Conservation (phyloP, 2,888 invertebrate genomes). For the Ectobius pallidus region DNA sequence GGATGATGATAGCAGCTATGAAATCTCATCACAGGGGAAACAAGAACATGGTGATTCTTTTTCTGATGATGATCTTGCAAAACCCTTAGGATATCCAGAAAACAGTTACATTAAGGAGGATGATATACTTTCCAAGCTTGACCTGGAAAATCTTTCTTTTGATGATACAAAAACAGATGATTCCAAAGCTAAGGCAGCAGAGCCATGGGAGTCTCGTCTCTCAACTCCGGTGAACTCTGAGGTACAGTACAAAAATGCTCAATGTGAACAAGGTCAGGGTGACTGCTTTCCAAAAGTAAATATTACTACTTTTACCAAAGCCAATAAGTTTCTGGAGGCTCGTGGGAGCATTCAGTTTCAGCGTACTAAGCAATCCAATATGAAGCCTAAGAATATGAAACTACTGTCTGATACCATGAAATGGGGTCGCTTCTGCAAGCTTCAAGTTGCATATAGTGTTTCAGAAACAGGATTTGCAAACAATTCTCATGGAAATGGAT, state of each 20-base stretch:
- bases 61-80: neutral
- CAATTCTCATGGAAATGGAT: neutral
- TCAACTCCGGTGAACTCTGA: neutral
- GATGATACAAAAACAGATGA: neutral
- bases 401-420: conserved; percentile 21
- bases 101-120: neutral
- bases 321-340: neutral
- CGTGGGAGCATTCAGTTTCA: conserved; percentile 8
- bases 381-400: conserved; percentile 21
- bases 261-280: neutral
- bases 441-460: conserved; percentile 20
- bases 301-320: neutral
- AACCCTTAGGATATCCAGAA: neutral
- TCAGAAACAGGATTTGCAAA: neutral
- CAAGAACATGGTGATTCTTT: neutral
- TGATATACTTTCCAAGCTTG: neutral
- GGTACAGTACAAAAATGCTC: neutral
- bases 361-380: neutral
- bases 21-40: neutral
- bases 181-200: neutral
- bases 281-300: neutral
- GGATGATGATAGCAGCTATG: neutral
- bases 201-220: neutral
- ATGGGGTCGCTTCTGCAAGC: conserved; percentile 26
- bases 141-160: neutral